Evolutionary conservation across 2,113 vertebrate genomes (phyloP), one percentile per base, ranked within the genome.

Genomic region (Ahaetulla prasina): DNA sequence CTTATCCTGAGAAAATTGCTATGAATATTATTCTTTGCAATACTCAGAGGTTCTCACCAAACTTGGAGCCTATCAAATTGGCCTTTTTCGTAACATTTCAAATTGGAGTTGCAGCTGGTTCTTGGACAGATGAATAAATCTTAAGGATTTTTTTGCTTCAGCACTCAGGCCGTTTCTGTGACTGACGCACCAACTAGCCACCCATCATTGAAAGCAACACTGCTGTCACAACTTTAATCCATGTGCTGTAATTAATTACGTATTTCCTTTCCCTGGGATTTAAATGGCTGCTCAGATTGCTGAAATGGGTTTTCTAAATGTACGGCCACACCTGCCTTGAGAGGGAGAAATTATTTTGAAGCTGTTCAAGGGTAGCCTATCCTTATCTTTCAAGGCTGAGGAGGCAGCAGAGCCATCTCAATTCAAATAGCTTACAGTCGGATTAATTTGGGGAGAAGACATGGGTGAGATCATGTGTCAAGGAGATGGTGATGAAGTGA

Each of bases 121-220:
- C 47, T 92, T 87, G 30, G 90, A 68, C 57, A 89, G 95, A 84
- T 9, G 23, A 63, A 80, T 90, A 12, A 63, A 87, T 92, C 92
- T 57, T 86, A 35, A 88, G 50, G 27, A 1, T n/a, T 12, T 9
- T 92, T 92, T 47, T 80, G 87, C 85, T 49, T 86, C 93, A 91
- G 8, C 90, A 94, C 86, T 90, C 54, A 91, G 84, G 45, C 86
- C 74, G 54, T 92, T 95, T 96, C 35, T 7, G 0, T 90, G 43
- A 93, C 85, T 93, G 90, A 93, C 94, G 93, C 49, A 84, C 88
- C 92, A 90, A 94, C 60, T 92, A 94, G 45, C 60, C 89, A 50
- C 89, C 63, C 95, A 92, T 87, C 50, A 50, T 53, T 93, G 93
- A 92, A 95, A 95, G 91, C 25, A 35, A 74, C 43, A 8, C 57